Percentiles rank a stretch among this genome's conserved stretches.
These are phyloP conservation scores for Umimayanthus kanabou DNA, from an alignment of 92 coral and sea anemone genomes.

Conservation along the genomic window DNA sequence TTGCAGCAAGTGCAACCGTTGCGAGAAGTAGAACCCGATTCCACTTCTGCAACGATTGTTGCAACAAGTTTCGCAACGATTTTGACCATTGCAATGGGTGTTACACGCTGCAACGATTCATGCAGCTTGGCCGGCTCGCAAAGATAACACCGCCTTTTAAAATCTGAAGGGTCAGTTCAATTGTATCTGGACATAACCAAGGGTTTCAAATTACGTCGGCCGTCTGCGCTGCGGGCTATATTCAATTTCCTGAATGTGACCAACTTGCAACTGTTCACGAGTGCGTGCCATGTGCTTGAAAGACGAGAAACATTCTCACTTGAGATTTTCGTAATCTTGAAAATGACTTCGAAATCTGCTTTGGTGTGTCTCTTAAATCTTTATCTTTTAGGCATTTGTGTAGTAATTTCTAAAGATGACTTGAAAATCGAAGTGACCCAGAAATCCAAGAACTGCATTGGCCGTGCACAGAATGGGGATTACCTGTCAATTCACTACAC, in stretches of 20 bases:
- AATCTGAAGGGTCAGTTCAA: too few species aligned
- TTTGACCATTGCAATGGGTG: too few species aligned
- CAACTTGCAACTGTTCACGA: neutral
- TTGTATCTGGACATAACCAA: too few species aligned
- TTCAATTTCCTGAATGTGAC: neutral
- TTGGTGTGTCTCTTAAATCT: neutral
- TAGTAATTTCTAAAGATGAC: constrained; percentile 6
- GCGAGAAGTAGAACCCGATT: too few species aligned
- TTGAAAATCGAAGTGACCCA: constrained; percentile 30
- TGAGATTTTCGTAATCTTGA: neutral
- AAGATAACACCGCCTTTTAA: too few species aligned
- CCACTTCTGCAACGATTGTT: too few species aligned
- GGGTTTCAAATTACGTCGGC: too few species aligned
- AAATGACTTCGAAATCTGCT: neutral
- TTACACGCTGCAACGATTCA: too few species aligned
- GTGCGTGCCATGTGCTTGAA: neutral
- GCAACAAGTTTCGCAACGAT: too few species aligned
- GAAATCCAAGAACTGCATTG: constrained; percentile 2
- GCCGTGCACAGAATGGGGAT: constrained; percentile 32
- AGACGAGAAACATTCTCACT: neutral
- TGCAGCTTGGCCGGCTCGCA: too few species aligned
- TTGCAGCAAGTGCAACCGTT: too few species aligned
- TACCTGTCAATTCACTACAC: constrained; percentile 36
- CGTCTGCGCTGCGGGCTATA: neutral
- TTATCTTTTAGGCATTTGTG: constrained; percentile 3